Conservation (phyloP, 2,888 invertebrate species). For the Nowickia ferox region DNA sequence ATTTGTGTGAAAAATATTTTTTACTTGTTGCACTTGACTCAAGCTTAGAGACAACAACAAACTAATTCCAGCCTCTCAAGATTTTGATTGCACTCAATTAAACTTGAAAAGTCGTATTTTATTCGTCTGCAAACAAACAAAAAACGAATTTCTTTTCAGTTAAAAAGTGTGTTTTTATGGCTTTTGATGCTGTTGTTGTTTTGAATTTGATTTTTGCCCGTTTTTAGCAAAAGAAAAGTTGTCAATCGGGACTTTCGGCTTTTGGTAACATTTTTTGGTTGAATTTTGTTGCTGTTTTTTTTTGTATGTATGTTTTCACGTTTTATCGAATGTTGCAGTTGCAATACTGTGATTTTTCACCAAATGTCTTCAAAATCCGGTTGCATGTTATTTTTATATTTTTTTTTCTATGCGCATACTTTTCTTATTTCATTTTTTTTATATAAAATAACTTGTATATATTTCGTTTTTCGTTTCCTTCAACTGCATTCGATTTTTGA, state of each 20-base stretch:
- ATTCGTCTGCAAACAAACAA: conserved; percentile 59
- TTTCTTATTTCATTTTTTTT: conserved; percentile 42
- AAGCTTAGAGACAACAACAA: conserved; percentile 6
- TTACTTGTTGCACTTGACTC: conserved; percentile 57
- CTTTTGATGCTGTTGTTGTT: conserved; percentile 38
- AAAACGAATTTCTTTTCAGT: conserved; percentile 47
- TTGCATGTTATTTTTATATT: conserved; percentile 56
- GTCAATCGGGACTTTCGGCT: conserved; percentile 73
- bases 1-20: conserved; percentile 11
- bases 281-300: conserved; percentile 9
- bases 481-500: conserved; percentile 24
- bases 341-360: conserved; percentile 63
- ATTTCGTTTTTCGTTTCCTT: conserved; percentile 24
- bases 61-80: conserved; percentile 32
- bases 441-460: conserved; percentile 2
- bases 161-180: conserved; percentile 44
- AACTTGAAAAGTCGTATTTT: conserved; percentile 71
- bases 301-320: background rate
- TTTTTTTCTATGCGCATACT: conserved; percentile 28
- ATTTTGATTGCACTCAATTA: conserved; percentile 70
- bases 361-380: conserved; percentile 68
- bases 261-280: conserved; percentile 48
- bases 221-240: conserved; percentile 72
- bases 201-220: conserved; percentile 32
- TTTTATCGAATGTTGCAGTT: conserved; percentile 56